A percentile compares a stretch with the other conserved stretches of the same genome.
Conservation (phyloP, 2,113 vertebrate species). For the Calidris pygmaea region DNA sequence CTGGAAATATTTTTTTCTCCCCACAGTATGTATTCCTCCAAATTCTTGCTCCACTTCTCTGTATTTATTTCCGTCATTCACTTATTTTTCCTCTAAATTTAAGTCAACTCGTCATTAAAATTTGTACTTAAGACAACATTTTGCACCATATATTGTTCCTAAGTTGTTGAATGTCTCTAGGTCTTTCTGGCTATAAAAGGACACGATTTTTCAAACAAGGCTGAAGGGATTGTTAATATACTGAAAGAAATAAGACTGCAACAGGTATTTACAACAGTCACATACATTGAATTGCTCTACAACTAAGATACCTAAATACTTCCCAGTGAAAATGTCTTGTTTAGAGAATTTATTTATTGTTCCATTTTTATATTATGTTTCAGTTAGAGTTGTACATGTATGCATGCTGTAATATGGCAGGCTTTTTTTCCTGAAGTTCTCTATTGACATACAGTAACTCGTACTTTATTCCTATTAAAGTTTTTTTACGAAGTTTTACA, state of each 20-base stretch:
- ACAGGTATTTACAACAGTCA: not conserved
- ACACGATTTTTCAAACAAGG: not conserved
- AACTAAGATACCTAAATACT: not conserved
- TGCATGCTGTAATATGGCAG: not conserved
- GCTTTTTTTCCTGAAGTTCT: not conserved
- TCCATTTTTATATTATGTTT: not conserved
- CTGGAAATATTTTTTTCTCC: not conserved
- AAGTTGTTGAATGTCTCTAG: not conserved
- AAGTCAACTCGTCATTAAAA: not conserved
- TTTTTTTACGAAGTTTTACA: not conserved
- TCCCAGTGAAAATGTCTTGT: not conserved
- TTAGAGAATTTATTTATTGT: not conserved
- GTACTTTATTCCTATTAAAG: not conserved
- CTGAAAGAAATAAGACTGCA: not conserved
- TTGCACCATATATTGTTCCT: not conserved
- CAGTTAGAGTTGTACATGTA: not conserved
- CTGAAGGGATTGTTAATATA: not conserved
- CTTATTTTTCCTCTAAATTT: not conserved
- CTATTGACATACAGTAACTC: not conserved
- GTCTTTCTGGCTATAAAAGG: not conserved
- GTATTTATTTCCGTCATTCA: not conserved
- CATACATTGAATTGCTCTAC: not conserved
- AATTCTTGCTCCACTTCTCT: not conserved
- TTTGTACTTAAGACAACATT: not conserved
- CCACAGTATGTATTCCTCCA: not conserved